These are phyloP conservation scores for Leptodactylus fuscus DNA, from an alignment of 2,113 vertebrate genomes.

Conservation along the genomic window DNA sequence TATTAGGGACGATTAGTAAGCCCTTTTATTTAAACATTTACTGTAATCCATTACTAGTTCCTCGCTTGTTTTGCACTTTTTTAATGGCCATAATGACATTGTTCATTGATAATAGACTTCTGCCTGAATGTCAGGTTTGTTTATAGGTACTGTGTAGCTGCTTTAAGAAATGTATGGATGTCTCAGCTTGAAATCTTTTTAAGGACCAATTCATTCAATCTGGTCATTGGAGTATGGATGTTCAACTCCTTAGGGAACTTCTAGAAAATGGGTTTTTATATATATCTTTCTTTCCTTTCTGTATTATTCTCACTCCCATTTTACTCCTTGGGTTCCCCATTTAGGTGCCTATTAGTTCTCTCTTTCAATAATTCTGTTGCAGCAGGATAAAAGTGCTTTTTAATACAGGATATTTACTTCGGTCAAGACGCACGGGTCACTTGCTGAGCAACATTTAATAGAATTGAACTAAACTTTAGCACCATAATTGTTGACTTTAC, in stretches of 20 bases:
- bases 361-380: constrained; percentile 69
- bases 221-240: constrained; percentile 58
- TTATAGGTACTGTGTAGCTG: constrained; percentile 55
- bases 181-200: constrained; percentile 60
- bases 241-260: constrained; percentile 57
- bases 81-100: constrained; percentile 58
- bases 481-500: constrained; percentile 80
- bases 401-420: constrained; percentile 79
- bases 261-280: constrained; percentile 61
- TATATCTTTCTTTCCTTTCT: neutral
- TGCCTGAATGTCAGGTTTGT: constrained; percentile 45
- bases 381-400: constrained; percentile 77
- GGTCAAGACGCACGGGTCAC: constrained; percentile 73
- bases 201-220: too few relatives aligned
- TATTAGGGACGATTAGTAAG: constrained; percentile 38
- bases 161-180: constrained; percentile 62
- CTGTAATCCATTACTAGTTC: constrained; percentile 56
- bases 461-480: constrained; percentile 82
- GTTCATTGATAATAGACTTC: constrained; percentile 54
- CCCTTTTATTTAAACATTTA: constrained; percentile 54
- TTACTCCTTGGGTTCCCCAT: constrained; percentile 57
- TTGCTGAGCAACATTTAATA: constrained; percentile 82
- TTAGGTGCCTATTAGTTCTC: constrained; percentile 70
- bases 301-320: constrained; percentile 16
- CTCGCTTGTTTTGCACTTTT: constrained; percentile 46